Base-by-base conservation (phyloP, 2,113 vertebrate genomes). In the Spermophilus dauricus region DNA sequence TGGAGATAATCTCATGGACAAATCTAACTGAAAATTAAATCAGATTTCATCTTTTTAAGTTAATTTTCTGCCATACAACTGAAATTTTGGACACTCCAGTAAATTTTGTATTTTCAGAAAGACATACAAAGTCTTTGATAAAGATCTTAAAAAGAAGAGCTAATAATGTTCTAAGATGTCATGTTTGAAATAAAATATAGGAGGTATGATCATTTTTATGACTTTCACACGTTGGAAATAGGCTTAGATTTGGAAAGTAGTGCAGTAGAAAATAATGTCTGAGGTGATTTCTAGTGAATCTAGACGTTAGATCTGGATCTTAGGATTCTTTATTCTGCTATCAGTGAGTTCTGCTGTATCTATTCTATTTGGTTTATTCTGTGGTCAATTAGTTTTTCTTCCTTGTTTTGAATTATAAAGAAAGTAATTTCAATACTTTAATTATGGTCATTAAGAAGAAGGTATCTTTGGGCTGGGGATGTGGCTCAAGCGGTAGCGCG, bases 11-110 rank as follows among this genome's bases (percentile, higher is more conserved):
- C n/a, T 28, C 20, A 10, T 86, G 58, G 30, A 61, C 42, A 80
- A 82, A 32, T 5, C 48, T 80, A 83, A 83, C 30, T 86, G 26
- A 77, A 82, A 87, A 32, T 67, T 76, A 70, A 87, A 77, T 77
- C 30, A 70, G 32, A 84, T 95, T 93, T 81, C 1, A 45, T 92
- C 45, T 14, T 77, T 96, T 81, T 94, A 94, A 85, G 76, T 75
- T 65, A 94, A 75, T 97, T 96, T 94, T 94, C 37, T 82, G 70
- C 30, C 16, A 81, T 6, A 70, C 84, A 65, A 87, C 39, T 91
- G 30, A 85, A 78, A 2, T 94, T 96, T 94, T 89, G 53, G 63
- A 86, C 78, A 78, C 32, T 34, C 16, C 22, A 83, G 26, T 48
- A 72, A 90, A 76, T 88, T 45, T 90, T 96, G 12, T 75, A 30